phyloP scores from a whole-genome alignment of 1,140 invertebrate species.

The Bilobella aurantiaca region DNA sequence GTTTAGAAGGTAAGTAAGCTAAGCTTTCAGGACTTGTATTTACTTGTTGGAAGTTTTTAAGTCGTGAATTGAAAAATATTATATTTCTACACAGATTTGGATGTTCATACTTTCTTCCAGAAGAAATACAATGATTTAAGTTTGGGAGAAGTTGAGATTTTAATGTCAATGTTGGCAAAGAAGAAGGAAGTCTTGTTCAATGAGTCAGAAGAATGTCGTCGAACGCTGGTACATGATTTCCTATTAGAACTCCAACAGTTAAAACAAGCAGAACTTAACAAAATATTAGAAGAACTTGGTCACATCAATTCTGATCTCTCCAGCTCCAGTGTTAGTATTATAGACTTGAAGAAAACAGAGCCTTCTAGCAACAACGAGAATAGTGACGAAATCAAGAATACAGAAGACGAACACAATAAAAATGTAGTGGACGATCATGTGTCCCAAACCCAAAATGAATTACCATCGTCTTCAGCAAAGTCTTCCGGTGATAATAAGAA shows the following conservation, averaged over 20 bases:
- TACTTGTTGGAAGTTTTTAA: not conserved
- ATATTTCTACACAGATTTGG: constrained; percentile 20
- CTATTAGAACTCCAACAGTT: constrained; percentile 62
- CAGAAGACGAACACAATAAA: too few species aligned
- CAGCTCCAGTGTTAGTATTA: too few species aligned
- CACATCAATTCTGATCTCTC: too few species aligned
- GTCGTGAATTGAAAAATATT: too few species aligned
- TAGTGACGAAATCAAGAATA: too few species aligned
- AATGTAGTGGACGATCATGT: too few species aligned
- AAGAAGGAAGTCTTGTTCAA: constrained; percentile 69
- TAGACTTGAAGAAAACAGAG: too few species aligned
- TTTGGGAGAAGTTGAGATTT: constrained; percentile 66
- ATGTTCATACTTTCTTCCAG: constrained; percentile 39
- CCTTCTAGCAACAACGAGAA: too few species aligned
- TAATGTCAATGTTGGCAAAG: constrained; percentile 66
- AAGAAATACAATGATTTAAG: constrained; percentile 53
- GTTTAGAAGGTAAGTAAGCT: not conserved
- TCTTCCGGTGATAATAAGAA: too few species aligned
- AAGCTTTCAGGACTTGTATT: not conserved
- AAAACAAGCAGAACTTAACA: constrained; percentile 54
- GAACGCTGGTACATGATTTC: constrained; percentile 72
- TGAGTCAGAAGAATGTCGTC: constrained; percentile 64
- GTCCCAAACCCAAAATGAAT: too few species aligned
- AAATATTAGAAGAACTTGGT: not conserved
- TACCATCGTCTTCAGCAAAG: too few species aligned